phyloP scores from a whole-genome alignment of 1,140 invertebrate genomes.

The Aphelenchoides besseyi region DNA sequence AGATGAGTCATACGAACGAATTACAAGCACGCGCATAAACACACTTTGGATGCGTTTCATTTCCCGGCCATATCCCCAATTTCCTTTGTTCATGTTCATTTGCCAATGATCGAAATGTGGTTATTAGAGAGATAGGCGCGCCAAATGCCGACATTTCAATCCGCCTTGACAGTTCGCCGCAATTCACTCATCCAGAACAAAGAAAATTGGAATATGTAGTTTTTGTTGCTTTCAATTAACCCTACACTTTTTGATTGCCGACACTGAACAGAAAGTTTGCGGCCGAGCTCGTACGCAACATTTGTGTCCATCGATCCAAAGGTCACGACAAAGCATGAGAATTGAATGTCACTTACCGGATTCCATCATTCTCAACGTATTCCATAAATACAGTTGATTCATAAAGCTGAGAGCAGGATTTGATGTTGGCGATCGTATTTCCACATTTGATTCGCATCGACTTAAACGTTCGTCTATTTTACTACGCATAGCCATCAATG shows the following conservation, averaged over 20 bases:
- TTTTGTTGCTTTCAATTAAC: neutral
- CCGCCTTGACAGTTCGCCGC: neutral
- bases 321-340: too few relatives aligned
- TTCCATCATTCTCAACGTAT: neutral
- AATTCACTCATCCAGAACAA: neutral
- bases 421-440: neutral
- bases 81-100: neutral
- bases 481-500: neutral
- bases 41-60: slow-evolving; percentile 1
- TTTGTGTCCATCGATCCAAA: too few relatives aligned
- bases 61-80: neutral
- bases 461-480: slow-evolving; percentile 12
- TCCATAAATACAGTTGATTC: slow-evolving; percentile 9
- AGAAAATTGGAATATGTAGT: neutral
- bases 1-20: neutral
- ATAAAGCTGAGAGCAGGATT: neutral
- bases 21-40: slow-evolving; percentile 1
- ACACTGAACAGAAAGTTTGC: neutral
- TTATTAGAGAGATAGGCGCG: neutral
- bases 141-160: slow-evolving; percentile 1
- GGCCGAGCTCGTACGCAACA: too few relatives aligned
- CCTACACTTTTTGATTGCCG: neutral
- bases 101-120: neutral
- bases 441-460: neutral
- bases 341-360: neutral